Conservation (phyloP, 2,113 vertebrate genomes). For the Platichthys stellatus region DNA sequence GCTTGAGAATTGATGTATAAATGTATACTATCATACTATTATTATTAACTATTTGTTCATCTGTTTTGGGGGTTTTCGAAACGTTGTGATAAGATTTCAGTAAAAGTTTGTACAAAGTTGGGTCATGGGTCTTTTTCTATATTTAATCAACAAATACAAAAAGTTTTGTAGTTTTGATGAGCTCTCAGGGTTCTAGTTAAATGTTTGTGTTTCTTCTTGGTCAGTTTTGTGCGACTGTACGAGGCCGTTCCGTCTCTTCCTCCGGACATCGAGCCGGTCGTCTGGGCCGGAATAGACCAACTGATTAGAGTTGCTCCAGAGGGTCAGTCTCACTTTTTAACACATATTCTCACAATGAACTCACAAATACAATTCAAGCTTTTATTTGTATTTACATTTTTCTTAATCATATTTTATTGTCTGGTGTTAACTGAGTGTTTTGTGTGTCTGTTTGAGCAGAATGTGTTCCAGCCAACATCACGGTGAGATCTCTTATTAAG, state of each 20-base stretch:
- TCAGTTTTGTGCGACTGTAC: conserved; percentile 67
- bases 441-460: conserved; percentile 33
- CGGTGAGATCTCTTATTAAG: conserved; percentile 52
- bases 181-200: background rate
- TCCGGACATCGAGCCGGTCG: conserved; percentile 41
- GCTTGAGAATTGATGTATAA: no score
- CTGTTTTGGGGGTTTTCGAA: no score
- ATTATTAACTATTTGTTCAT: no score
- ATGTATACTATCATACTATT: no score
- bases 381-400: background rate
- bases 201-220: background rate
- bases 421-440: background rate
- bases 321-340: conserved; percentile 47
- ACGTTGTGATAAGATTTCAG: no score
- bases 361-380: background rate
- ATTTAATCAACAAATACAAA: background rate
- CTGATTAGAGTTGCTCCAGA: conserved; percentile 57
- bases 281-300: conserved; percentile 39
- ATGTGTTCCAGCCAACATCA: conserved; percentile 58
- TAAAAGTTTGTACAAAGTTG: no score
- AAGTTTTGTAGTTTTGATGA: background rate
- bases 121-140: background rate
- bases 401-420: background rate
- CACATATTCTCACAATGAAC: background rate
- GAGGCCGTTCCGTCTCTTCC: conserved; percentile 26